Base-by-base conservation (phyloP, 1,140 invertebrate species). In the Ceratoteleas bidentatus region DNA sequence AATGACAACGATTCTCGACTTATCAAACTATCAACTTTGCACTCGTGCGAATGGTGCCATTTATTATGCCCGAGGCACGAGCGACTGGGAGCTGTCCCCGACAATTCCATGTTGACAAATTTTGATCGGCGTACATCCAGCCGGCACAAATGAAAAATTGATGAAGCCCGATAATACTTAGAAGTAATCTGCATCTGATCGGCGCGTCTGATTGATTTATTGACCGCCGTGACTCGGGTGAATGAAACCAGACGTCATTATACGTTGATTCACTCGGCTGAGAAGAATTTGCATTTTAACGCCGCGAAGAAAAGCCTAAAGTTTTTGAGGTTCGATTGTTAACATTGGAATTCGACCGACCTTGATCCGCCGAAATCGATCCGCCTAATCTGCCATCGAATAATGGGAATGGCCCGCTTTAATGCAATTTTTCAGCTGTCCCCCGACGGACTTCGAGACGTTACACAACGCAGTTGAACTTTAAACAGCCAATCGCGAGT, bases 21-120 rank as follows among this genome's bases (percentile, higher is more conserved):
- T 70, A 78, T 78, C 65, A 70, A 70, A 62, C 61, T 53, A 78
- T 78, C 75, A 78, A 49, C 50, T 60, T 53, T 24, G 53, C 58
- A 52, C 58, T 77, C 65, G 60, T 65, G 65, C 65, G 60, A 78
- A 60, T 49, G 14, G 64, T 66, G 68, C 72, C 76, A 61, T 73
- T 79, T 72, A 61, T 70, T 73, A 66, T 49, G 53, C 49, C 64
- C 3, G 43, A 65, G 68, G 56, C 76, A 79, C 68, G 68, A 68
- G 53, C 66, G 66, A 72, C 40, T 61, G 40, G n/a, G 66, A 72
- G 16, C 38, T 32, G 47, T 24, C n/a, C 24, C 40, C 56, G 45
- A 69, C 45, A 57, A 50, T 47, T 36, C 33, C 9, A 33, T 40
- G 16, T 40, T 36, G 53, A 65, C 61, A 50, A 64, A 64, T 64